A percentile compares a stretch with the other conserved stretches of the same genome.
These are phyloP conservation scores for Siphamia tubifer DNA, from an alignment of 2,113 vertebrate genomes.

Conservation along the genomic window DNA sequence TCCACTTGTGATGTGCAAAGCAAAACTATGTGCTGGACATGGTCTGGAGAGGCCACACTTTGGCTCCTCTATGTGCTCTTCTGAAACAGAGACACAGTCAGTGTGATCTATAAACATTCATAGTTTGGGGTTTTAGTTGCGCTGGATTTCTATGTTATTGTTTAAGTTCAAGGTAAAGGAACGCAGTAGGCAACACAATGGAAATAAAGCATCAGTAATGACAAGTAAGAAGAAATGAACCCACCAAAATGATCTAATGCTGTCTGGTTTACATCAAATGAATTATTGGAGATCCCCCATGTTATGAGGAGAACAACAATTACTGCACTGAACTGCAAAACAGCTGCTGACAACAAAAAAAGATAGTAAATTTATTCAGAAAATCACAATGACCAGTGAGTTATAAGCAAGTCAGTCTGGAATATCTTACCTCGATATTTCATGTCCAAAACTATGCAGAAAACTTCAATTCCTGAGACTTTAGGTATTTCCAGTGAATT, in stretches of 20 bases:
- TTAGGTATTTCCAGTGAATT: neutral
- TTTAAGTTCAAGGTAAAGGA: neutral
- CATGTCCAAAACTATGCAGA: slow-evolving; percentile 31
- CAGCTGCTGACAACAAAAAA: slow-evolving; percentile 25
- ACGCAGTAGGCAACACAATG: neutral
- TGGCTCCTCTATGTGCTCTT: accelerated
- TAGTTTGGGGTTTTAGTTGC: no score
- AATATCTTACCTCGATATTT: slow-evolving; percentile 59
- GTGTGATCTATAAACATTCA: neutral
- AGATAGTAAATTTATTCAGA: neutral
- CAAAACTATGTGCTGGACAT: slow-evolving; percentile 76
- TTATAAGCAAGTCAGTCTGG: slow-evolving; percentile 38
- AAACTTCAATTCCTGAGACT: neutral
- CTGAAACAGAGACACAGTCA: slow-evolving; percentile 15
- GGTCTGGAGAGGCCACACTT: slow-evolving; percentile 76
- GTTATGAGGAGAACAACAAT: slow-evolving; percentile 35
- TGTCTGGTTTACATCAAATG: neutral
- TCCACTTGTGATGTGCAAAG: slow-evolving; percentile 83
- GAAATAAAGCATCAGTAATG: neutral
- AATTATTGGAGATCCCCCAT: slow-evolving; percentile 18
- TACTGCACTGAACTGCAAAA: neutral
- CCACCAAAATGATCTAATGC: slow-evolving; percentile 30
- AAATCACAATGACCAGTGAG: neutral
- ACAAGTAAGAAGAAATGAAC: neutral
- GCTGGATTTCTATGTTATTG: neutral